These are phyloP conservation scores for Bombyx mandarina DNA, from an alignment of 1,140 invertebrate genomes.

Conservation along the genomic window DNA sequence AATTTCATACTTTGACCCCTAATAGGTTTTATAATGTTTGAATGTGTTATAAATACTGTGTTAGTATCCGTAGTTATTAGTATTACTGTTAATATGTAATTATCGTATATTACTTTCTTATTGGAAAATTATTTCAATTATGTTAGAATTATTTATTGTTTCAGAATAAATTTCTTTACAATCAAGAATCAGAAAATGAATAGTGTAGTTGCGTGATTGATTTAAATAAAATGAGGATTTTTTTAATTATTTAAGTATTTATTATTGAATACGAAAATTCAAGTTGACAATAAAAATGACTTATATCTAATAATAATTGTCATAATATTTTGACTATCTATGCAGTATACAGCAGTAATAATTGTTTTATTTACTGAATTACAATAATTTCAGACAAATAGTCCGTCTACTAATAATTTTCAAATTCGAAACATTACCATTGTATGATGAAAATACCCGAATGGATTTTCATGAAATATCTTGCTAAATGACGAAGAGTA, in stretches of 20 bases:
- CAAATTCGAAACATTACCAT: slow-evolving; percentile 26
- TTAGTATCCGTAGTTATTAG: too few species aligned
- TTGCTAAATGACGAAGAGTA: slow-evolving; percentile 17
- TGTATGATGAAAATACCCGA: too few species aligned
- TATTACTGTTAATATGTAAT: too few species aligned
- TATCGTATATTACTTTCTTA: too few species aligned
- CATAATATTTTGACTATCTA: slow-evolving; percentile 44
- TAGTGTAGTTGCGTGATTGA: neutral
- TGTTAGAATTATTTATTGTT: neutral
- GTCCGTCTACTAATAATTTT: slow-evolving; percentile 21
- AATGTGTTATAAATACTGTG: too few species aligned
- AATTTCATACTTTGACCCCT: too few species aligned
- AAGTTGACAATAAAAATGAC: slow-evolving; percentile 51
- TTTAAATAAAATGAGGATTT: neutral
- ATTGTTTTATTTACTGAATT: slow-evolving; percentile 28
- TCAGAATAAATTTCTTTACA: too few species aligned
- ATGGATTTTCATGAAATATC: slow-evolving; percentile 1
- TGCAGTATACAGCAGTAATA: slow-evolving; percentile 29
- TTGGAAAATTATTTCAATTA: neutral
- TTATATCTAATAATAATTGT: slow-evolving; percentile 29
- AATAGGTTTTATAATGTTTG: too few species aligned
- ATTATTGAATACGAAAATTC: slow-evolving; percentile 55
- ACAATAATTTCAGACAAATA: slow-evolving; percentile 29
- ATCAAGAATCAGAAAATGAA: too few species aligned
- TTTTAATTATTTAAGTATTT: slow-evolving; percentile 18